A percentile compares a stretch with the other conserved stretches of the same genome.
Conservation (phyloP, 2,888 invertebrate genomes). For the Acleris emargana region DNA sequence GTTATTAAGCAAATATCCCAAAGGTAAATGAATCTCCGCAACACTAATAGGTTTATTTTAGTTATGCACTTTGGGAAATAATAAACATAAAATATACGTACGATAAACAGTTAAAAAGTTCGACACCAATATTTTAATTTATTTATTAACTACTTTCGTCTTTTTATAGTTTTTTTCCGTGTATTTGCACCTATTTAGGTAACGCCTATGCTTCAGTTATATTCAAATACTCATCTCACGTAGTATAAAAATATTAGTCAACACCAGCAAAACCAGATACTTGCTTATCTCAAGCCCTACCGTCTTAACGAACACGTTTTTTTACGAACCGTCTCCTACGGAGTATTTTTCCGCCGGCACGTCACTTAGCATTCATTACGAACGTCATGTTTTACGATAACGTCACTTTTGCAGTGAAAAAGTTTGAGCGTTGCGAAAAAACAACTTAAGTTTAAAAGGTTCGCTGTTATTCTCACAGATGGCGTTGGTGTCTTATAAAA, state of each 20-base stretch:
- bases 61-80: no score
- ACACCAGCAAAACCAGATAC: background rate
- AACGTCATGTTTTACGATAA: constrained; percentile 31
- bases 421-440: constrained; percentile 16
- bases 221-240: no score
- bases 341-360: constrained; percentile 26
- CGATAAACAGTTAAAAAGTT: no score
- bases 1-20: no score
- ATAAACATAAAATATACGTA: no score
- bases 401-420: constrained; percentile 22
- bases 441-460: background rate
- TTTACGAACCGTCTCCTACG: constrained; percentile 12
- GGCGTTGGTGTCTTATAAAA: background rate
- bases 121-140: no score
- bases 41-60: no score
- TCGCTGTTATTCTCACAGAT: background rate
- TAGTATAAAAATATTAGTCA: background rate
- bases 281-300: constrained; percentile 1
- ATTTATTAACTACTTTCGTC: no score
- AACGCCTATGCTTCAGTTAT: no score
- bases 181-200: no score
- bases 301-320: constrained; percentile 15
- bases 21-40: no score
- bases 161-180: no score
- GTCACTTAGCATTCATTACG: constrained; percentile 37